phyloP scores from a whole-genome alignment of 2,888 invertebrate genomes.

The Plebejus anna region DNA sequence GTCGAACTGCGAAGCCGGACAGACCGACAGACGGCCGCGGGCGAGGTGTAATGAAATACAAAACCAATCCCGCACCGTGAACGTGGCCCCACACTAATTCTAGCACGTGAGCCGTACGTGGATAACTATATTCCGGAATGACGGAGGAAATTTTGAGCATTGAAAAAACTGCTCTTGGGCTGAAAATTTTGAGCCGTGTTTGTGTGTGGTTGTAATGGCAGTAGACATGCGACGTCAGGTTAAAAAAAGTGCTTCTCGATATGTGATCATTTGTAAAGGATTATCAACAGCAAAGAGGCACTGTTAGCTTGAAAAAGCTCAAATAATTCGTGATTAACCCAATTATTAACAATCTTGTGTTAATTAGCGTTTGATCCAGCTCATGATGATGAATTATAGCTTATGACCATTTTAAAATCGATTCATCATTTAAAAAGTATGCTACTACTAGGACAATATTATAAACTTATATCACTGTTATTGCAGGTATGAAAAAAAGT shows the following conservation, averaged over 20 bases:
- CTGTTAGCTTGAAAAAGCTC: no score
- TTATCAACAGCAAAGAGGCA: no score
- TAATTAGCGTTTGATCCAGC: no score
- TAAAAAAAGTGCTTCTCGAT: no score
- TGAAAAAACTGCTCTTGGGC: not conserved
- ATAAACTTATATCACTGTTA: not conserved
- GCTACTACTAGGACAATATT: not conserved
- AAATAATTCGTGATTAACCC: no score
- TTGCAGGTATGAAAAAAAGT: not conserved
- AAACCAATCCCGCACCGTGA: conserved; percentile 1
- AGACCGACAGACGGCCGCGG: not conserved
- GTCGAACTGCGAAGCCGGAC: not conserved
- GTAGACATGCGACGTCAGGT: no score
- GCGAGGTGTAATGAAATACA: conserved; percentile 9
- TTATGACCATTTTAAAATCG: not conserved
- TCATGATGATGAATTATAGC: no score
- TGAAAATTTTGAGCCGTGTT: no score
- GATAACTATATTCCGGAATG: not conserved
- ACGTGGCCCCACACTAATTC: not conserved
- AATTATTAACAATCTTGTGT: no score
- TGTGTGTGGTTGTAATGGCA: no score
- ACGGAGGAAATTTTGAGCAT: not conserved
- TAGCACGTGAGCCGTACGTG: not conserved
- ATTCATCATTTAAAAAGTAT: not conserved
- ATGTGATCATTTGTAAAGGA: no score